Percentiles rank a stretch among this genome's conserved stretches.
These are phyloP conservation scores for Sericinus montela DNA, from an alignment of 2,888 invertebrate genomes.

Conservation along the genomic window DNA sequence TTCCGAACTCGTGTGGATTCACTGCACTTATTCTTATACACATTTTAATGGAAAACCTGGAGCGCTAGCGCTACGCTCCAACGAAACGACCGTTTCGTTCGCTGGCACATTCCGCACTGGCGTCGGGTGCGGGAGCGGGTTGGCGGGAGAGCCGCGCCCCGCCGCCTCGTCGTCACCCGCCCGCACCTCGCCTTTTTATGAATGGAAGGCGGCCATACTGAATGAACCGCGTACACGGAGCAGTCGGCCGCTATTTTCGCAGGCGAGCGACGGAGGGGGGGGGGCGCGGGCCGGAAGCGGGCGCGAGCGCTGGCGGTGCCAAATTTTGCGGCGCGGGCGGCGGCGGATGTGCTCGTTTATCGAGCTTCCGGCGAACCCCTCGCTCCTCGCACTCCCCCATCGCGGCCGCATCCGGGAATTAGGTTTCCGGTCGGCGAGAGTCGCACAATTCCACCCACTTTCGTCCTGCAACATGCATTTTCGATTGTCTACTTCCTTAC, in stretches of 20 bases:
- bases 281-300: constrained; percentile 73
- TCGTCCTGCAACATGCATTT: constrained; percentile 54
- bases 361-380: constrained; percentile 70
- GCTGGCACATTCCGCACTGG: constrained; percentile 79
- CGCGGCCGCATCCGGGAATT: constrained; percentile 78
- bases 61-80: constrained; percentile 79
- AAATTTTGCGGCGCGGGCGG: constrained; percentile 79
- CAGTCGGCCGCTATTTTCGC: constrained; percentile 78
- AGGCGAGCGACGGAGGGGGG: constrained; percentile 67
- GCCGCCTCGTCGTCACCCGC: constrained; percentile 72
- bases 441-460: constrained; percentile 71
- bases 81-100: constrained; percentile 80
- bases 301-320: constrained; percentile 76
- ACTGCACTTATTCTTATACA: constrained; percentile 80
- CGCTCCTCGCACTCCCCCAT: constrained; percentile 50
- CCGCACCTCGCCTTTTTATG: constrained; percentile 82
- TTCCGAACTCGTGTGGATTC: constrained; percentile 79
- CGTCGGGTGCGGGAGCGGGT: constrained; percentile 73
- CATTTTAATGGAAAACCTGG: constrained; percentile 79
- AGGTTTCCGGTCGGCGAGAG: constrained; percentile 76
- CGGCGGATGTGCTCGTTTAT: constrained; percentile 78
- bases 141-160: constrained; percentile 71
- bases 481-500: constrained; percentile 22
- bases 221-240: constrained; percentile 83
- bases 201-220: constrained; percentile 86